Evolutionary conservation across 2,113 vertebrate genomes (phyloP), one percentile per base, ranked within the genome.

Genomic region (Lynx canadensis): DNA sequence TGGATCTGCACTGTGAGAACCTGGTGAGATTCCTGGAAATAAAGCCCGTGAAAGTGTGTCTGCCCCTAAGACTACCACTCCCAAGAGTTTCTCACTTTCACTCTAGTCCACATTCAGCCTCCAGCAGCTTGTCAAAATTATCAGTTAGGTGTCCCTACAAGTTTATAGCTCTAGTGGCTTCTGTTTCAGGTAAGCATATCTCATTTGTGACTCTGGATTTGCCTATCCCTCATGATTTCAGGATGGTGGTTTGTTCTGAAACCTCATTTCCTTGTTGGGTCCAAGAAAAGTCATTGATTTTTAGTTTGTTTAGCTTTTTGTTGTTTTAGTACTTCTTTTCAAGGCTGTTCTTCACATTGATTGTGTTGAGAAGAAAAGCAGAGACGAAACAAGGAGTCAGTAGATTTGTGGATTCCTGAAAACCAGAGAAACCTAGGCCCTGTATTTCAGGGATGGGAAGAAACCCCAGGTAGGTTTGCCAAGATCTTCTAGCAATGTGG

Each of bases 251-350:
- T 93, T 69, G n/a, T 76, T 83, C 25, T 95, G n/a, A 92, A 79
- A 83, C 45, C 19, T 78, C 57, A 82, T 78, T 97, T 95, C 21
- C 79, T n/a, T 89, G 19, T 92, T 1, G 8, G 36, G 63, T 71
- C n/a, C 14, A 89, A 89, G 71, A 89, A 83, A 66, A 79, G 23
- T 90, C 36, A 91, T 48, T 91, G 82, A 65, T 68, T 91, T 87
- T 94, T 82, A 38, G 38, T 94, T 94, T 87, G 13, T 71, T 57
- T 12, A 45, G 27, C 27, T 80, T 93, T 91, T 82, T 81, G 9
- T 69, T 55, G 13, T 73, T 86, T 82, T 82, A 36, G 45, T 55
- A 23, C 79, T 78, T 96, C 11, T 91, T 93, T 89, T 89, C 31
- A 84, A 84, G 60, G 41, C 33, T 89, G 14, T 86, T 50, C n/a